phyloP scores from a whole-genome alignment of 64 coral and sea anemone genomes.

The Pocillopora damicornis region DNA sequence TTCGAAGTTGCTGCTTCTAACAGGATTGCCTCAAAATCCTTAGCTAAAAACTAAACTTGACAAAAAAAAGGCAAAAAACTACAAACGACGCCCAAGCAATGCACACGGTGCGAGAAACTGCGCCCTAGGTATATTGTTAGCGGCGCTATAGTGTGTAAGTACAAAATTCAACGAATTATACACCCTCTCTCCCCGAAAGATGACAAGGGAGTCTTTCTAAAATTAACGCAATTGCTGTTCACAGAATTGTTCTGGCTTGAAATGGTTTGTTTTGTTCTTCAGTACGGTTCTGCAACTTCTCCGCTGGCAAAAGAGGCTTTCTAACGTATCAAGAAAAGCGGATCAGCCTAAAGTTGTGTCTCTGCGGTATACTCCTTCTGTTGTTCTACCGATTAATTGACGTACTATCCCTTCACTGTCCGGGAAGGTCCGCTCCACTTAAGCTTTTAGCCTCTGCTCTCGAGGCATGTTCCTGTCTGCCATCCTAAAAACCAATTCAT shows the following conservation, averaged over 20 bases:
- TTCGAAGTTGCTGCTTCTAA: too few relatives aligned
- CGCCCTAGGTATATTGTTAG: too few relatives aligned
- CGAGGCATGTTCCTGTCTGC: slow-evolving; percentile 38
- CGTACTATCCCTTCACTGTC: slow-evolving; percentile 39
- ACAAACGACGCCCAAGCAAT: too few relatives aligned
- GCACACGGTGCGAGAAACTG: too few relatives aligned
- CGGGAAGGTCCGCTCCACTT: slow-evolving; percentile 43
- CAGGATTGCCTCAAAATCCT: too few relatives aligned
- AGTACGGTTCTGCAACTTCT: slow-evolving; percentile 24
- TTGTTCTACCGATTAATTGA: slow-evolving; percentile 33
- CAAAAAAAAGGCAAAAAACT: too few relatives aligned
- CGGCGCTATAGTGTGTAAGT: too few relatives aligned
- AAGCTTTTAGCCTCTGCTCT: slow-evolving; percentile 54
- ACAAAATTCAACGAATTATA: too few relatives aligned
- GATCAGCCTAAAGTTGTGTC: slow-evolving; percentile 35
- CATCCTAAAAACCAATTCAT: slow-evolving; percentile 18
- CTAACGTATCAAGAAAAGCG: slow-evolving; percentile 29
- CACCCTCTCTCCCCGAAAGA: background rate
- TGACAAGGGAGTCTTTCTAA: background rate
- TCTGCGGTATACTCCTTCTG: slow-evolving; percentile 24
- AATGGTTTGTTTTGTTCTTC: background rate
- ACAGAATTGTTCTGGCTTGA: background rate
- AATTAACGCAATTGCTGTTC: background rate
- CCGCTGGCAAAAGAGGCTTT: slow-evolving; percentile 64
- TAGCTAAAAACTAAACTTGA: too few relatives aligned